These are phyloP conservation scores for Ceratina australensis DNA, from an alignment of 1,140 invertebrate species.

Conservation along the genomic window DNA sequence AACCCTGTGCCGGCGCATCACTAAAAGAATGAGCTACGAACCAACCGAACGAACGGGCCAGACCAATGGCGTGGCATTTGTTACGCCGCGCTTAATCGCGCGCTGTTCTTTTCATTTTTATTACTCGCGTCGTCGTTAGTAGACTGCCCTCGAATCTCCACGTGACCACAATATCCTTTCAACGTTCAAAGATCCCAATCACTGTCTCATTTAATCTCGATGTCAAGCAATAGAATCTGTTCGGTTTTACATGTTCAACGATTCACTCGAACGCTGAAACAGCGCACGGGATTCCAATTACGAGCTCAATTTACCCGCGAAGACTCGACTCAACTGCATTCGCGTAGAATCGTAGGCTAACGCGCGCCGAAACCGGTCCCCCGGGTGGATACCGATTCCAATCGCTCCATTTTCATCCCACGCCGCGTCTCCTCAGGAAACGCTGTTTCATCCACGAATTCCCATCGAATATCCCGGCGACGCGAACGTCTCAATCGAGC, in stretches of 20 bases:
- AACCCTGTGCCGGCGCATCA: slow-evolving; percentile 4
- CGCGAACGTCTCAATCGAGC: slow-evolving; percentile 32
- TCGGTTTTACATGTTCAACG: too few relatives aligned
- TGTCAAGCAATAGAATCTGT: too few relatives aligned
- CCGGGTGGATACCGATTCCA: not conserved
- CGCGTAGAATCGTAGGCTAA: too few relatives aligned
- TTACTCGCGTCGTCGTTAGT: slow-evolving; percentile 9
- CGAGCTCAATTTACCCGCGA: too few relatives aligned
- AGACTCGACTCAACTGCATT: not conserved
- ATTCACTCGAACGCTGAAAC: too few relatives aligned
- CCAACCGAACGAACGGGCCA: slow-evolving; percentile 21
- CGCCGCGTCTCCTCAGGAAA: not conserved
- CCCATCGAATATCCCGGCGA: slow-evolving; percentile 1
- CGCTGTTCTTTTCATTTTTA: slow-evolving; percentile 8
- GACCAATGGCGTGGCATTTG: slow-evolving; percentile 54
- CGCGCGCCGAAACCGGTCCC: not conserved
- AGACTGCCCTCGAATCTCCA: too few relatives aligned
- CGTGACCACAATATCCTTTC: too few relatives aligned
- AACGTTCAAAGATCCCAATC: too few relatives aligned
- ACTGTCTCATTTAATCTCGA: too few relatives aligned
- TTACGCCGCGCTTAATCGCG: slow-evolving; percentile 31
- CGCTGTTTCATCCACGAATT: not conserved
- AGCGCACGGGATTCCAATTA: too few relatives aligned
- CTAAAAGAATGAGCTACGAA: slow-evolving; percentile 48
- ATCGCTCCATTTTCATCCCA: not conserved